A percentile compares a stretch with the other conserved stretches of the same genome.
Conservation (phyloP, 2,113 vertebrate genomes). For the Pagrus major region DNA sequence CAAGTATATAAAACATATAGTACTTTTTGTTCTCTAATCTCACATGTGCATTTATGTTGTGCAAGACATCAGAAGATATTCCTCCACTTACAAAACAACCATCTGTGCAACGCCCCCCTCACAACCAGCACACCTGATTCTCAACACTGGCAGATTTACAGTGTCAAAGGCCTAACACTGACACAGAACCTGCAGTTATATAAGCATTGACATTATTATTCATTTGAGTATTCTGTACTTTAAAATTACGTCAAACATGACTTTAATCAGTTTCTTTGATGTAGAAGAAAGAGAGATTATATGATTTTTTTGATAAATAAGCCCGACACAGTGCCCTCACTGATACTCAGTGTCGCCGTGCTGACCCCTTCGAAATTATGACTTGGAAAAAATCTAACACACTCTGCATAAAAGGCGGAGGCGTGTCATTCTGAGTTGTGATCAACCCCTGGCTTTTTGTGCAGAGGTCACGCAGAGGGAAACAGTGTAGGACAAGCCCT, state of each 20-base stretch:
- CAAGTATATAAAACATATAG: too few relatives aligned
- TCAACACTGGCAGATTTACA: slow-evolving; percentile 56
- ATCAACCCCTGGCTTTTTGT: slow-evolving; percentile 34
- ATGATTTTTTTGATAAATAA: background rate
- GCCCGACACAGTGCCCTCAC: background rate
- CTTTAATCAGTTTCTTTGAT: background rate
- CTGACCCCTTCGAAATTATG: slow-evolving; percentile 8
- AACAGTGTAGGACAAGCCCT: slow-evolving; percentile 28
- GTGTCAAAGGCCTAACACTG: slow-evolving; percentile 15
- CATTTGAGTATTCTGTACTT: background rate
- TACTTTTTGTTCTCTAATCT: background rate
- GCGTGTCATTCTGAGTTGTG: slow-evolving; percentile 42
- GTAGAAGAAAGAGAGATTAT: background rate
- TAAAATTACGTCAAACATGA: background rate
- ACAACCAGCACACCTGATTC: slow-evolving; percentile 39
- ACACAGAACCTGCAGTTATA: slow-evolving; percentile 20
- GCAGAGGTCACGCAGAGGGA: slow-evolving; percentile 45
- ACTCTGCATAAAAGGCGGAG: slow-evolving; percentile 15
- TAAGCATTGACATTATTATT: background rate
- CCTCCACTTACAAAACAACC: background rate
- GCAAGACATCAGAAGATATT: slow-evolving; percentile 11
- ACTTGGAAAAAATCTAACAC: background rate
- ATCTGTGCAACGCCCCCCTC: slow-evolving; percentile 12
- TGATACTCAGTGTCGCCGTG: background rate
- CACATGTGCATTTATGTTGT: background rate